Conservation (phyloP, 2,888 invertebrate species). For the Catocala sponsa region DNA sequence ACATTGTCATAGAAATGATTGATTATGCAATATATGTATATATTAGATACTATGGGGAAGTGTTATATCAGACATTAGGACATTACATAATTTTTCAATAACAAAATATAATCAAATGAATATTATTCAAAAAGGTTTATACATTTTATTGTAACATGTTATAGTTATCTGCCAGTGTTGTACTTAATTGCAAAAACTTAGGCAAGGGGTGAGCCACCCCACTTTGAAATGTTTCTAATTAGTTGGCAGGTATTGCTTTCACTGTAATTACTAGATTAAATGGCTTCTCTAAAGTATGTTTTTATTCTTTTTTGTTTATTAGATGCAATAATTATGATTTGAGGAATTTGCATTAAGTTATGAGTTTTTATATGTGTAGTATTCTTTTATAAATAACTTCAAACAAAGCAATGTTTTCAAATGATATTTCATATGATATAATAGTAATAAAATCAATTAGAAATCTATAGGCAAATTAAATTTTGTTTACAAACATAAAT, state of each 20-base stretch:
- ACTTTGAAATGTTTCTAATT: constrained; percentile 41
- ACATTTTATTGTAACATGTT: constrained; percentile 8
- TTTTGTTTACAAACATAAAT: too few relatives aligned
- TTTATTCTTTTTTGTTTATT: neutral
- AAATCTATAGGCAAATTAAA: too few relatives aligned
- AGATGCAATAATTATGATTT: neutral
- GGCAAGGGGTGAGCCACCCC: constrained; percentile 41
- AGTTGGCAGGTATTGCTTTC: constrained; percentile 44
- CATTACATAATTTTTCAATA: constrained; percentile 2
- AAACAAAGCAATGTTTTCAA: too few relatives aligned
- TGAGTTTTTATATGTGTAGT: too few relatives aligned
- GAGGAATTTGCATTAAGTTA: too few relatives aligned
- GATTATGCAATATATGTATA: too few relatives aligned
- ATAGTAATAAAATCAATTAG: too few relatives aligned
- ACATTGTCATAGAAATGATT: too few relatives aligned
- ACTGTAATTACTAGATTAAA: constrained; percentile 37
- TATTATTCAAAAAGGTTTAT: neutral
- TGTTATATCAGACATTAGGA: neutral
- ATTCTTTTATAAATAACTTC: too few relatives aligned
- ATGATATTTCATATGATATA: too few relatives aligned
- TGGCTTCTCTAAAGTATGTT: constrained; percentile 15
- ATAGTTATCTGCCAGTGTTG: constrained; percentile 24
- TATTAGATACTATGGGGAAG: too few relatives aligned
- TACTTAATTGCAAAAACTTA: constrained; percentile 35
- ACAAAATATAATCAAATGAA: too few relatives aligned